These are phyloP conservation scores for Ditula angustiorana DNA, from an alignment of 2,888 invertebrate genomes.

Conservation along the genomic window DNA sequence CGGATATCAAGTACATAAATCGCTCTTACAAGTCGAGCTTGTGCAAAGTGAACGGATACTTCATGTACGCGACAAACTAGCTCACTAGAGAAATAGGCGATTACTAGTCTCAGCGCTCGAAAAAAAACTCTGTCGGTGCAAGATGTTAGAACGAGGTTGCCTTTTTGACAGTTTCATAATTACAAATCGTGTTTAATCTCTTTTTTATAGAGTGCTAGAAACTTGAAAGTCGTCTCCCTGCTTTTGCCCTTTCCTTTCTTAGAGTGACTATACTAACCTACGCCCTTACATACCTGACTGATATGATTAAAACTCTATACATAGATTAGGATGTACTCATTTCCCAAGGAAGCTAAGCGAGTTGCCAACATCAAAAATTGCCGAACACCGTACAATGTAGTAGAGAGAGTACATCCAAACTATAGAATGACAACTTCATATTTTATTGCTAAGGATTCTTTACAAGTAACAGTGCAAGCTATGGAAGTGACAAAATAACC, in stretches of 20 bases:
- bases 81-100: slow-evolving; percentile 27
- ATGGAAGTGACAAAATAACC: slow-evolving; percentile 70
- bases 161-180: background rate
- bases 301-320: slow-evolving; percentile 52
- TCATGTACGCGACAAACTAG: no score
- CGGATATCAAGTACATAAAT: no score
- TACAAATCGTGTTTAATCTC: background rate
- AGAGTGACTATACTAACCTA: slow-evolving; percentile 12
- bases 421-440: slow-evolving; percentile 41
- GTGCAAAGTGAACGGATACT: no score
- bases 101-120: background rate
- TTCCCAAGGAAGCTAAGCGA: slow-evolving; percentile 42
- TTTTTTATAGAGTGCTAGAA: background rate
- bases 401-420: slow-evolving; percentile 54
- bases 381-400: slow-evolving; percentile 23
- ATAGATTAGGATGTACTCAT: slow-evolving; percentile 50
- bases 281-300: slow-evolving; percentile 58
- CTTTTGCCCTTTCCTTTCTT: background rate
- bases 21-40: no score
- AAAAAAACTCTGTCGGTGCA: no score
- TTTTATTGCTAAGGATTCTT: slow-evolving; percentile 66
- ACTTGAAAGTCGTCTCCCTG: background rate
- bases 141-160: background rate
- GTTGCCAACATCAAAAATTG: slow-evolving; percentile 44
- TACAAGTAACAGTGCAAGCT: slow-evolving; percentile 77